A percentile compares a stretch with the other conserved stretches of the same genome.
Evolutionary conservation across 1,140 invertebrate species (phyloP).

Genomic region (Drosophila ambigua): DNA sequence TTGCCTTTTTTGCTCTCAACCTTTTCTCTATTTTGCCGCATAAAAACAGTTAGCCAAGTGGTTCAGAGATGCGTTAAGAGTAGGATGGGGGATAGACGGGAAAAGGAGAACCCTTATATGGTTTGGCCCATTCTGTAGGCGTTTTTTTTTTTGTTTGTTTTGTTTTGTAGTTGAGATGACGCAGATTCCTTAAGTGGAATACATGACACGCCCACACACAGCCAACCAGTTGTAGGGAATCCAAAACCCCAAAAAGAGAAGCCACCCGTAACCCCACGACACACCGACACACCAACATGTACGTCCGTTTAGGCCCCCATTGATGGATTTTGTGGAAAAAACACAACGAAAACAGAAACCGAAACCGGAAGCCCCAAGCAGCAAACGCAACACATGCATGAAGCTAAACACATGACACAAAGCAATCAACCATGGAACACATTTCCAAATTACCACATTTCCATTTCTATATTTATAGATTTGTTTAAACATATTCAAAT

Average conservation of each 20-base stretch:
- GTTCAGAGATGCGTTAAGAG: slow-evolving; percentile 1
- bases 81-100: neutral
- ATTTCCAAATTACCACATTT: slow-evolving; percentile 1
- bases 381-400: slow-evolving; percentile 40
- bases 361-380: slow-evolving; percentile 19
- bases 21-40: slow-evolving; percentile 29
- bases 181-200: slow-evolving; percentile 58
- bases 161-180: slow-evolving; percentile 54
- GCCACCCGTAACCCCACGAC: neutral
- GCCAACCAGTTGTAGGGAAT: slow-evolving; percentile 17
- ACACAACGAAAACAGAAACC: slow-evolving; percentile 18
- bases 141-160: slow-evolving; percentile 41
- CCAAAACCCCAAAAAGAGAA: slow-evolving; percentile 9
- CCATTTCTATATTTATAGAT: slow-evolving; percentile 21
- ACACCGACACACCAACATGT: neutral
- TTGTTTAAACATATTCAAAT: slow-evolving; percentile 31
- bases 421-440: slow-evolving; percentile 1
- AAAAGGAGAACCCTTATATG: slow-evolving; percentile 37
- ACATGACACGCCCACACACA: slow-evolving; percentile 13
- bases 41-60: slow-evolving; percentile 50
- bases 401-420: slow-evolving; percentile 22
- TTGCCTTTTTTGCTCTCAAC: neutral
- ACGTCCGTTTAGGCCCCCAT: slow-evolving; percentile 24
- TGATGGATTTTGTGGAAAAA: slow-evolving; percentile 30
- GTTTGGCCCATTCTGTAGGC: slow-evolving; percentile 39